These are phyloP conservation scores for Busseola fusca DNA, from an alignment of 2,888 invertebrate species.

Conservation along the genomic window DNA sequence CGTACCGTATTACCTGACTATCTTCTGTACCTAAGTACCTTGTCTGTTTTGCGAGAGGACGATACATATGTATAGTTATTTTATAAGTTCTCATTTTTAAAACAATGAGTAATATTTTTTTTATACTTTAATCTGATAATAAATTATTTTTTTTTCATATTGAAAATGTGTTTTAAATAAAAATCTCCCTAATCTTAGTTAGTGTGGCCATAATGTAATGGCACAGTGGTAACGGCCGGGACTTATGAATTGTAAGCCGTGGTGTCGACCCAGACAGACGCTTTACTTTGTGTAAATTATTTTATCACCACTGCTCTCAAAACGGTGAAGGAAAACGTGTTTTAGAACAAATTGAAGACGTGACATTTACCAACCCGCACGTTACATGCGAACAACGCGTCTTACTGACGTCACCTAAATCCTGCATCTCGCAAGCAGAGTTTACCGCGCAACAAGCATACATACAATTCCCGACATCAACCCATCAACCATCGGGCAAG, in stretches of 20 bases:
- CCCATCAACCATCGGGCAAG: too few species aligned
- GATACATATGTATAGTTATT: constrained; percentile 66
- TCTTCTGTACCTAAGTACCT: constrained; percentile 52
- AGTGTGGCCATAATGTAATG: not conserved
- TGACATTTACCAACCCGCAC: not conserved
- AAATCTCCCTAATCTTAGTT: not conserved
- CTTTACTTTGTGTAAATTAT: too few species aligned
- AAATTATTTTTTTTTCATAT: constrained; percentile 76
- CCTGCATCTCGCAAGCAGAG: too few species aligned
- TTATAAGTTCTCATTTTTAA: constrained; percentile 66
- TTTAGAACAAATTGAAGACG: too few species aligned
- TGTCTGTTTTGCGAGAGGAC: constrained; percentile 57
- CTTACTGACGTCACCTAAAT: too few species aligned
- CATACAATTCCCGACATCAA: too few species aligned
- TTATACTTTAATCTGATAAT: constrained; percentile 72
- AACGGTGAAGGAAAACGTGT: too few species aligned
- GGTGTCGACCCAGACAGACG: too few species aligned
- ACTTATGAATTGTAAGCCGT: too few species aligned
- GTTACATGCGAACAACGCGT: not conserved
- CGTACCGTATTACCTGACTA: constrained; percentile 48
- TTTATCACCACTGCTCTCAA: too few species aligned
- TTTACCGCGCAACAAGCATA: too few species aligned
- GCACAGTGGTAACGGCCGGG: too few species aligned
- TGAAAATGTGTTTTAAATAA: constrained; percentile 58
- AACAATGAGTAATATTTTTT: constrained; percentile 64